phyloP scores from a whole-genome alignment of 2,888 invertebrate genomes.

The Mythimna pallens region DNA sequence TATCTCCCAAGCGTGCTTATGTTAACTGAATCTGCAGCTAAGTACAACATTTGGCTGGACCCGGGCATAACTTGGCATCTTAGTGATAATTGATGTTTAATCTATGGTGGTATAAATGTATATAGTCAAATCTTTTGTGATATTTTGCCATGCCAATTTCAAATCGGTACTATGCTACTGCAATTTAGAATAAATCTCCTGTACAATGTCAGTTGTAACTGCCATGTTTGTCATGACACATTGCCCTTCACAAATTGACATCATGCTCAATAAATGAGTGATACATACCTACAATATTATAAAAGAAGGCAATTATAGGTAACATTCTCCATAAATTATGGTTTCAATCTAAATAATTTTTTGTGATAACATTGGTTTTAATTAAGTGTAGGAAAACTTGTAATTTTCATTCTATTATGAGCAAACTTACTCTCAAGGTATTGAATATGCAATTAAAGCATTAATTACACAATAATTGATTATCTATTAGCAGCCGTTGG shows the following conservation, averaged over 20 bases:
- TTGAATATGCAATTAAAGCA: neutral
- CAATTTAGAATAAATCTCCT: constrained; percentile 21
- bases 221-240: constrained; percentile 56
- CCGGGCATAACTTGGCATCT: constrained; percentile 51
- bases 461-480: neutral
- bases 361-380: neutral
- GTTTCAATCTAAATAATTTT: neutral
- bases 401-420: neutral
- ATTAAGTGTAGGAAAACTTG: neutral
- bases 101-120: constrained; percentile 15
- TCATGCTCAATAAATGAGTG: constrained; percentile 46
- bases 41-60: constrained; percentile 40
- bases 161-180: constrained; percentile 30
- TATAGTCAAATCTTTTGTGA: constrained; percentile 22
- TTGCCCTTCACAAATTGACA: constrained; percentile 61
- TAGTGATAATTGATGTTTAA: constrained; percentile 33
- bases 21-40: constrained; percentile 1
- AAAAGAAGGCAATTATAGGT: constrained; percentile 1
- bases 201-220: constrained; percentile 31
- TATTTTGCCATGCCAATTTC: constrained; percentile 39
- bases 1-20: neutral
- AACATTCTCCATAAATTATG: neutral
- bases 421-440: neutral
- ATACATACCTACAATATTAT: constrained; percentile 16
- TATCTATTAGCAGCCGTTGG: constrained; percentile 17